Conservation (phyloP, 2,888 invertebrate genomes). For the Dorcus parallelipipedus region DNA sequence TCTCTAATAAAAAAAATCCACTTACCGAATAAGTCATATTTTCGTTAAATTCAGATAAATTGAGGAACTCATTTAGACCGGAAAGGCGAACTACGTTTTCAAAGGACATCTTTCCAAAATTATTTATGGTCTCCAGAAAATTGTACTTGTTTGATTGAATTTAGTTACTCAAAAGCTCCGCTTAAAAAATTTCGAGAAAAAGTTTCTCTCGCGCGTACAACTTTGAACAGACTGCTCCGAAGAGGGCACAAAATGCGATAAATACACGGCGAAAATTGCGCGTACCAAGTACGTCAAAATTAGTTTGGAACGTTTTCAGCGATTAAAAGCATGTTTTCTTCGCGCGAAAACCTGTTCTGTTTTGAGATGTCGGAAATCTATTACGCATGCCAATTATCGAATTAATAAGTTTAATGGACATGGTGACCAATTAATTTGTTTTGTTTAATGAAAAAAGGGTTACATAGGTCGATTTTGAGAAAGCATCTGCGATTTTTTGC, state of each 20-base stretch:
- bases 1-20: background rate
- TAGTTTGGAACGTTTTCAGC: too few species aligned
- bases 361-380: background rate
- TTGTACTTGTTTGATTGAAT: too few species aligned
- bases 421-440: background rate
- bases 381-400: background rate
- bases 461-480: too few species aligned
- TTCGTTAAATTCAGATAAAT: constrained; percentile 10
- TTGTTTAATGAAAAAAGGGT: too few species aligned
- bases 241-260: too few species aligned
- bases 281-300: background rate
- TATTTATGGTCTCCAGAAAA: background rate
- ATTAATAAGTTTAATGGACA: background rate
- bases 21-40: constrained; percentile 14
- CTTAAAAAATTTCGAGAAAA: too few species aligned
- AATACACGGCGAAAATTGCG: background rate
- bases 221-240: too few species aligned
- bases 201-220: too few species aligned
- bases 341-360: background rate
- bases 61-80: constrained; percentile 10
- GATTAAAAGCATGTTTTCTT: background rate
- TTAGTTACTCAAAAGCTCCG: too few species aligned
- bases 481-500: background rate
- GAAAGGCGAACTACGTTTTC: background rate
- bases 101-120: constrained; percentile 2